Base-by-base conservation (phyloP, 2,888 invertebrate species). In the Brachyopa scutellaris region DNA sequence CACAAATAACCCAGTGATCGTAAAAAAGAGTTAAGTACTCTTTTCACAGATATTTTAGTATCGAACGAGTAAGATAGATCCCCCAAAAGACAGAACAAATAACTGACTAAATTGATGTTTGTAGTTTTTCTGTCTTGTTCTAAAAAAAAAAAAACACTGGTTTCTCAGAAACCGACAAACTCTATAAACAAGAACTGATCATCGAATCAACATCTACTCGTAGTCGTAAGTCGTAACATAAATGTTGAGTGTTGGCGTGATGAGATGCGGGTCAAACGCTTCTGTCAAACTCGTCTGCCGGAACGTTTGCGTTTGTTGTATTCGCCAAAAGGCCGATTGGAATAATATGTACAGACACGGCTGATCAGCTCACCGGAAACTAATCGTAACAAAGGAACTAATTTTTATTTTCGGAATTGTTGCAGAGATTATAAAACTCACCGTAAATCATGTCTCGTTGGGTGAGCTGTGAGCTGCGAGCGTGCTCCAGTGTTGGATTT, bases 161-260 rank as follows among this genome's bases (percentile, higher is more conserved):
- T 13, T 79, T 55, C 79, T 29, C 45, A 45, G 59, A 73, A 79
- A 73, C 66, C 66, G 17, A 53, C 29, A 59, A 31, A 45, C 51
- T 67, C 73, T 23, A 67, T 79, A 79, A 79, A 67, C 73, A 73
- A 79, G 53, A 53, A 61, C 66, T 59, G 66, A 79, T 73, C 61
- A 55, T 31, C 66, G 53, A 66, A 73, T 59, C 38, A 73, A 72
- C 73, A 66, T 53, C 19, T n/a, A n/a, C n/a, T n/a, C n/a, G n/a
- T n/a, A n/a, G n/a, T n/a, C n/a, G n/a, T n/a, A n/a, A n/a, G n/a
- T n/a, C n/a, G n/a, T n/a, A n/a, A 51, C 45, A 72, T 42, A 36
- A 47, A 33, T 53, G 42, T 45, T 13, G 51, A 73, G 59, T 73
- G 72, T 61, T 73, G 73, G 73, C 73, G 67, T 67, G 79, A 79